Conservation (phyloP, 2,888 invertebrate genomes). For the Drosophila mimica region DNA sequence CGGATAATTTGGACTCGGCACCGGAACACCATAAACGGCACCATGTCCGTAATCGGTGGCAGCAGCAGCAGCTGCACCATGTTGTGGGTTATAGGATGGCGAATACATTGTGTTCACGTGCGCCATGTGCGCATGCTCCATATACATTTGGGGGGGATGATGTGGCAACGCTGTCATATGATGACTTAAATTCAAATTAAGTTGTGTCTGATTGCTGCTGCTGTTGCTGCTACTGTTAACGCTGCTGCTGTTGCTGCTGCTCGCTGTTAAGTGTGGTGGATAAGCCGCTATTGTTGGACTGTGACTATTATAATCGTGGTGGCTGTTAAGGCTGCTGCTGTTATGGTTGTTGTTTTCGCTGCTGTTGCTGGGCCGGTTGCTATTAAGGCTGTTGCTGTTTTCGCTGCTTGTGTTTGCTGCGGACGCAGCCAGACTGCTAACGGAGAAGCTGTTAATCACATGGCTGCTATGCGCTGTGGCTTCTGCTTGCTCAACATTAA, state of each 20-base stretch:
- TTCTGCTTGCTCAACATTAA: slow-evolving; percentile 28
- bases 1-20: slow-evolving; percentile 90
- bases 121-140: slow-evolving; percentile 84
- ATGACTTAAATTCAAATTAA: slow-evolving; percentile 23
- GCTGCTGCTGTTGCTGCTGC: slow-evolving; percentile 70
- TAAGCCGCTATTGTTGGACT: slow-evolving; percentile 57
- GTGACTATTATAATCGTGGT: slow-evolving; percentile 52
- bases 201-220: slow-evolving; percentile 31
- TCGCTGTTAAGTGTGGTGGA: slow-evolving; percentile 83
- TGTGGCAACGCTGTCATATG: slow-evolving; percentile 36
- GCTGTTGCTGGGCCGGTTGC: slow-evolving; percentile 18
- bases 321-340: slow-evolving; percentile 4
- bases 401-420: slow-evolving; percentile 30
- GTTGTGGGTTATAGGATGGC: slow-evolving; percentile 69
- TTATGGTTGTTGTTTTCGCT: slow-evolving; percentile 23
- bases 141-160: slow-evolving; percentile 82
- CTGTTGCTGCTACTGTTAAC: slow-evolving; percentile 25
- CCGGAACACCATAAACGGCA: slow-evolving; percentile 83
- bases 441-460: slow-evolving; percentile 84
- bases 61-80: slow-evolving; percentile 66
- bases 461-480: slow-evolving; percentile 44
- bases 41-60: slow-evolving; percentile 48
- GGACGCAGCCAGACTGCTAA: slow-evolving; percentile 85
- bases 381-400: too few species aligned
- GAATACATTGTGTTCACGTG: slow-evolving; percentile 84